Conservation (phyloP, 2,888 invertebrate species). For the Blastobasis adustella region DNA sequence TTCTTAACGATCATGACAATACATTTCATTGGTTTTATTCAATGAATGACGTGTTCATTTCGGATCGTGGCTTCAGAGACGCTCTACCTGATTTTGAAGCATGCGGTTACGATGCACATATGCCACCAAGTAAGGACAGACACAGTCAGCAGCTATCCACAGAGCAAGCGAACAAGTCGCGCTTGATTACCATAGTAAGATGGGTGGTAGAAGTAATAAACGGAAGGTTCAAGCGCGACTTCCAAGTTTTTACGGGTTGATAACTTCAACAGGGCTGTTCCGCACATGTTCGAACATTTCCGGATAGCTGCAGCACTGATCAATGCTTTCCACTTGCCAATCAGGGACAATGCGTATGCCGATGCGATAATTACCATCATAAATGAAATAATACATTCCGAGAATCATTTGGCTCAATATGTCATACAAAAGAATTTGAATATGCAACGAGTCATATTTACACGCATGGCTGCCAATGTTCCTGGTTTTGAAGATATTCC, state of each 20-base stretch:
- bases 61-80: slow-evolving; percentile 2
- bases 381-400: neutral
- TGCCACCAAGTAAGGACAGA: neutral
- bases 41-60: neutral
- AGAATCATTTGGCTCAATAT: neutral
- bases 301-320: slow-evolving; percentile 3
- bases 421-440: neutral
- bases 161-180: slow-evolving; percentile 1
- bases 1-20: neutral
- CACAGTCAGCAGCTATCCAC: neutral
- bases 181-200: slow-evolving; percentile 1
- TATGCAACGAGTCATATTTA: neutral
- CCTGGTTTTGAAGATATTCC: neutral
- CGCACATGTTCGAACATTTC: neutral
- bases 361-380: neutral
- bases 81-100: neutral
- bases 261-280: slow-evolving; percentile 1
- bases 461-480: neutral
- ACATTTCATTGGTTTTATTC: neutral
- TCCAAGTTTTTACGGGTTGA: slow-evolving; percentile 4
- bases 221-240: slow-evolving; percentile 5
- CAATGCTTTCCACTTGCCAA: slow-evolving; percentile 7
- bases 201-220: slow-evolving; percentile 6
- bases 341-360: neutral
- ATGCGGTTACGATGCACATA: neutral